Conservation (phyloP, 2,888 invertebrate species). For the Saturnia japonica region DNA sequence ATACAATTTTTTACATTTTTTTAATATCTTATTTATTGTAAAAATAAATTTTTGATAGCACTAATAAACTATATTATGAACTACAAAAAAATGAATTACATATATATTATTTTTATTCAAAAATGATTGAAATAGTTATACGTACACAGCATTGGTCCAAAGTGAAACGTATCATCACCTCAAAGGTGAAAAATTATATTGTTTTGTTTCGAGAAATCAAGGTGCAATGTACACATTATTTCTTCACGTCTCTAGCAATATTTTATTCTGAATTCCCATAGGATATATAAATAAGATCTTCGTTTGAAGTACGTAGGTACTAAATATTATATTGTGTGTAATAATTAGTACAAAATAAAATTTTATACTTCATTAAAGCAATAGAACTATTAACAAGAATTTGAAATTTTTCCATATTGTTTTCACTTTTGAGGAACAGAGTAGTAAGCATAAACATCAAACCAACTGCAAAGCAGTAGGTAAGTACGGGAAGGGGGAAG, state of each 20-base stretch:
- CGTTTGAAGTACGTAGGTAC: background rate
- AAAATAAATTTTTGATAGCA: too few relatives aligned
- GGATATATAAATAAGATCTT: background rate
- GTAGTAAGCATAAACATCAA: too few relatives aligned
- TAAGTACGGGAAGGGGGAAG: too few relatives aligned
- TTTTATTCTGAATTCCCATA: background rate
- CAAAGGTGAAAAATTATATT: constrained; percentile 42
- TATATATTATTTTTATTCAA: background rate
- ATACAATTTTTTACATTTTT: too few relatives aligned
- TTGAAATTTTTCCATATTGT: too few relatives aligned
- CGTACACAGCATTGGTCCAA: background rate
- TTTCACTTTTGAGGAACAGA: too few relatives aligned
- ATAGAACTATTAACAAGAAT: too few relatives aligned
- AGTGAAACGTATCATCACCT: constrained; percentile 29
- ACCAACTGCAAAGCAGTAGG: too few relatives aligned
- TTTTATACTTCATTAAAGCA: too few relatives aligned
- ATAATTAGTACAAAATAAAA: background rate
- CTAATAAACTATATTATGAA: background rate
- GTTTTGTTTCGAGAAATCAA: constrained; percentile 23
- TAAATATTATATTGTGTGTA: background rate
- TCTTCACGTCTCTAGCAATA: constrained; percentile 8
- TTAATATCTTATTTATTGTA: too few relatives aligned
- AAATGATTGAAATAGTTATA: background rate
- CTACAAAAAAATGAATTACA: background rate
- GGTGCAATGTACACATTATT: background rate